These are phyloP conservation scores for Danaus plexippus DNA, from an alignment of 1,140 invertebrate genomes.

Conservation along the genomic window DNA sequence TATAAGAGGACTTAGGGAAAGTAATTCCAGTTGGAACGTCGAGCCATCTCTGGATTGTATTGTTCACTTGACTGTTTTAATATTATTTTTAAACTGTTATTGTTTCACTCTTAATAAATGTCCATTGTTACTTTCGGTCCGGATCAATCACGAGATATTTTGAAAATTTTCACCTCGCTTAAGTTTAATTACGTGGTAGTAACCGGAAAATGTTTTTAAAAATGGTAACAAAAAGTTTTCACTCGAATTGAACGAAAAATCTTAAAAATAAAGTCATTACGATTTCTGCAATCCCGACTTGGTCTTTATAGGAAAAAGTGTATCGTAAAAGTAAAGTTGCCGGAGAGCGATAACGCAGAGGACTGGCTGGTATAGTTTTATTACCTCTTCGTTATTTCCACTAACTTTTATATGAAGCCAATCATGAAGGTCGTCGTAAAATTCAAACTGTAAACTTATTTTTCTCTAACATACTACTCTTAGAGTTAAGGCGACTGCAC, in stretches of 20 bases:
- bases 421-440: constrained; percentile 11
- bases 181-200: too few relatives aligned
- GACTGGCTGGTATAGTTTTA: constrained; percentile 17
- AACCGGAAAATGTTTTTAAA: too few relatives aligned
- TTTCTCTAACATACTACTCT: constrained; percentile 1
- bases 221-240: too few relatives aligned
- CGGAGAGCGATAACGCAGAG: constrained; percentile 11
- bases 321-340: constrained; percentile 17
- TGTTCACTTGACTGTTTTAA: background rate
- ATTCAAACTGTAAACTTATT: constrained; percentile 1
- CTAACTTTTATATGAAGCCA: constrained; percentile 13
- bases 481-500: background rate
- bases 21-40: constrained; percentile 30
- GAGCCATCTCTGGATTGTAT: background rate
- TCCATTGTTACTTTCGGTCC: too few relatives aligned
- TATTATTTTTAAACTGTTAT: too few relatives aligned
- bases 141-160: too few relatives aligned
- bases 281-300: constrained; percentile 12
- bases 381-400: constrained; percentile 10
- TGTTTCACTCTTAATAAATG: too few relatives aligned
- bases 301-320: constrained; percentile 15
- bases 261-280: constrained; percentile 9
- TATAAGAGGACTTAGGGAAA: constrained; percentile 36
- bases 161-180: too few relatives aligned
- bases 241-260: background rate